Percentiles rank a stretch among this genome's conserved stretches.
phyloP scores from a whole-genome alignment of 2,113 vertebrate species.

The Mastomys coucha region DNA sequence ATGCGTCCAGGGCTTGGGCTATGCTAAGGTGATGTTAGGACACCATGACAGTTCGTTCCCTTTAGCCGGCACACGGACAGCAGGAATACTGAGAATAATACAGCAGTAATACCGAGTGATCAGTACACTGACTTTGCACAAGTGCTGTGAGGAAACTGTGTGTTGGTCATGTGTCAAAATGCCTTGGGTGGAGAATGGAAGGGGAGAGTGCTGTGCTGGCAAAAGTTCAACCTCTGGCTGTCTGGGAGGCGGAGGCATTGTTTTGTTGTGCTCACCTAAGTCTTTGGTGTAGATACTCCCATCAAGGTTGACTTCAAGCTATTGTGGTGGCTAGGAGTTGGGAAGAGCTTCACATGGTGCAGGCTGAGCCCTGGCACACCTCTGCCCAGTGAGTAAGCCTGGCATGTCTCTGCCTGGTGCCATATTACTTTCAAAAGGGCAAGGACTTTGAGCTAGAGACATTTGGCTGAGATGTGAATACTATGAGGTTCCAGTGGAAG shows the following conservation, averaged over 20 bases:
- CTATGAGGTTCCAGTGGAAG: background rate
- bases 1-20: background rate
- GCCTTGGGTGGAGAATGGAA: background rate
- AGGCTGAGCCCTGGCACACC: background rate
- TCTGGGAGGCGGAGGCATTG: rapidly evolving
- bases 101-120: background rate
- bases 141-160: background rate
- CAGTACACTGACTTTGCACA: background rate
- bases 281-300: conserved; percentile 10
- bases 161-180: background rate
- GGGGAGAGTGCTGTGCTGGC: rapidly evolving
- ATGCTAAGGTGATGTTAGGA: background rate
- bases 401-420: background rate
- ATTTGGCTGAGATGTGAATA: background rate
- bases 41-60: background rate
- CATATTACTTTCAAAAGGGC: background rate
- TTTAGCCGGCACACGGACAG: background rate
- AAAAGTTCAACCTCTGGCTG: background rate
- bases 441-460: background rate
- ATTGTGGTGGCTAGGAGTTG: background rate
- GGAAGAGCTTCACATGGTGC: background rate
- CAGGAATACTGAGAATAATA: background rate
- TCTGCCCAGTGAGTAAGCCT: no score
- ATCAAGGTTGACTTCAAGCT: background rate
- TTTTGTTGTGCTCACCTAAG: background rate